Conservation (phyloP, 2,113 vertebrate species). For the Oxygymnocypris stewartii region DNA sequence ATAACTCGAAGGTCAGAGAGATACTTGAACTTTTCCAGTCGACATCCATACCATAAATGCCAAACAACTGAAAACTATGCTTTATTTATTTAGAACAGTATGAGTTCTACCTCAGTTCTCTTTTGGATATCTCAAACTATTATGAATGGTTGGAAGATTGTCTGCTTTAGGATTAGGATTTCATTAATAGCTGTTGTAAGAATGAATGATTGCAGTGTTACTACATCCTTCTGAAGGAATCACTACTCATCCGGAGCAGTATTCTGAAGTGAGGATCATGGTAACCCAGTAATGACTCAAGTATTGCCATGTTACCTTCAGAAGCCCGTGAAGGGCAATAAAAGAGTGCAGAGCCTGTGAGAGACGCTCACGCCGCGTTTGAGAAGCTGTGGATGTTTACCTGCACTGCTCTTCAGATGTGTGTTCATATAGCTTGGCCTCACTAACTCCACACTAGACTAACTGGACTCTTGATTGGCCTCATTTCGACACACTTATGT, state of each 20-base stretch:
- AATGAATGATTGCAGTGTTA: not conserved
- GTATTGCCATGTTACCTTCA: too few species aligned
- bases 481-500: conserved; percentile 1
- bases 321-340: not conserved
- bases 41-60: too few species aligned
- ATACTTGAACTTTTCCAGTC: too few species aligned
- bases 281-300: not conserved
- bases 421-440: not conserved
- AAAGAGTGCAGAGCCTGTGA: not conserved
- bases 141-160: not conserved
- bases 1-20: too few species aligned
- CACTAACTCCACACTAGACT: not conserved
- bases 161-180: too few species aligned
- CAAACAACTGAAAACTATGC: not conserved
- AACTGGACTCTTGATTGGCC: not conserved
- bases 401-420: not conserved
- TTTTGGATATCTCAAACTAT: not conserved
- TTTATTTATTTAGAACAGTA: not conserved
- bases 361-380: not conserved
- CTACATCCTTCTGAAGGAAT: not conserved
- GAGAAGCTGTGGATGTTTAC: not conserved
- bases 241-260: too few species aligned
- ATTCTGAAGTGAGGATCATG: too few species aligned
- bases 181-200: too few species aligned
- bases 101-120: not conserved